phyloP scores from a whole-genome alignment of 1,140 invertebrate species.

The Oscheius sp. region DNA sequence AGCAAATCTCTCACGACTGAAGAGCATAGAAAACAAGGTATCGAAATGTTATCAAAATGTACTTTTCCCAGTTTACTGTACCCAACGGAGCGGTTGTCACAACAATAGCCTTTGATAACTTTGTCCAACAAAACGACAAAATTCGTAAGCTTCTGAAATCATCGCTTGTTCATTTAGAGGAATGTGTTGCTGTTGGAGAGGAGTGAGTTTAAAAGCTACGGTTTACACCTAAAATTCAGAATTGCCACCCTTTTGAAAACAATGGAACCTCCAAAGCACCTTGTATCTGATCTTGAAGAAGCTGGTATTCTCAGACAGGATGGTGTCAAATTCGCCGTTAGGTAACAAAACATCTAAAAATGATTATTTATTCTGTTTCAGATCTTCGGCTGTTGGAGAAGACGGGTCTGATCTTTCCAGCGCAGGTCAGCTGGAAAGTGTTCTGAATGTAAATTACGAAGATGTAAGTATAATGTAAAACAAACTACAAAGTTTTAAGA shows the following conservation, averaged over 20 bases:
- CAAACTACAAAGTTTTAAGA: slow-evolving; percentile 38
- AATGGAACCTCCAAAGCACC: no score
- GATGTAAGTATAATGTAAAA: slow-evolving; percentile 1
- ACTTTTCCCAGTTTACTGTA: slow-evolving; percentile 56
- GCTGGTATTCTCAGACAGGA: neutral
- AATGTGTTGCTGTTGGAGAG: slow-evolving; percentile 40
- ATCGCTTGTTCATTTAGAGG: slow-evolving; percentile 46
- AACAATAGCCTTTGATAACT: slow-evolving; percentile 65
- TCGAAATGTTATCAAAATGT: neutral
- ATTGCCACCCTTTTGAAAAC: no score
- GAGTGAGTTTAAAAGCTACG: neutral
- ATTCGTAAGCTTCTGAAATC: slow-evolving; percentile 36
- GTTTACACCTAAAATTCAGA: no score
- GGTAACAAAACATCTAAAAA: neutral
- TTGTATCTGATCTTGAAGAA: neutral
- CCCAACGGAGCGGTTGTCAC: slow-evolving; percentile 70
- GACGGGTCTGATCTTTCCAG: slow-evolving; percentile 75
- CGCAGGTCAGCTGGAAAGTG: slow-evolving; percentile 80
- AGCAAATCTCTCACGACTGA: slow-evolving; percentile 22
- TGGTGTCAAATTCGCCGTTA: neutral
- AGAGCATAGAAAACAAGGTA: neutral
- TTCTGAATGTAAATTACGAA: slow-evolving; percentile 68
- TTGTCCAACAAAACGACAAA: slow-evolving; percentile 58
- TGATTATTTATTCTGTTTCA: neutral
- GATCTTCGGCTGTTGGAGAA: slow-evolving; percentile 73